phyloP scores from a whole-genome alignment of 2,888 invertebrate species.

The Drosophila mimetica region DNA sequence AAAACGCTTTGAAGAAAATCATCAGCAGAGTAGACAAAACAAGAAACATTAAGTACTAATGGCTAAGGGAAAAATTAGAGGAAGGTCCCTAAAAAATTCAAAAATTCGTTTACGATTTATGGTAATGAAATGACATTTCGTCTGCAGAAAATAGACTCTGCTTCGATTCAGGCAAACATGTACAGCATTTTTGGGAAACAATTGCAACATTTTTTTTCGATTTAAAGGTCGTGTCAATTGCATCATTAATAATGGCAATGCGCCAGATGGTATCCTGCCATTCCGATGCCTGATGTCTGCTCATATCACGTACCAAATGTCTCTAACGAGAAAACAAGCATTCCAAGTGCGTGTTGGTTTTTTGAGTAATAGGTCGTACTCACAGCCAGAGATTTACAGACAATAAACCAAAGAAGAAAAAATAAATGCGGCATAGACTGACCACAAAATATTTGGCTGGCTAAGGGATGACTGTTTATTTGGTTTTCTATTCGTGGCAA shows the following conservation, averaged over 20 bases:
- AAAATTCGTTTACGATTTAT: background rate
- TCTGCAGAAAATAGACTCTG: background rate
- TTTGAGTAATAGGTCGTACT: slow-evolving; percentile 40
- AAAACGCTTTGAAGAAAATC: background rate
- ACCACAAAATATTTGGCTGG: background rate
- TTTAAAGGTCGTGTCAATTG: slow-evolving; percentile 39
- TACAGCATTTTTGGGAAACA: background rate
- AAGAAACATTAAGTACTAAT: slow-evolving; percentile 10
- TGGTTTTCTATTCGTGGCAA: slow-evolving; percentile 8
- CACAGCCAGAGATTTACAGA: slow-evolving; percentile 37
- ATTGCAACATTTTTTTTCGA: background rate
- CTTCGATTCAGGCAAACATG: background rate
- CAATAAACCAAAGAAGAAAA: slow-evolving; percentile 22
- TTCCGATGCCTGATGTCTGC: slow-evolving; percentile 19
- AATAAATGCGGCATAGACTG: background rate
- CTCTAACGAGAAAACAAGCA: slow-evolving; percentile 19
- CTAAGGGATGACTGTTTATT: background rate
- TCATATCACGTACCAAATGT: slow-evolving; percentile 16
- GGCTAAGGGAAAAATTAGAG: background rate
- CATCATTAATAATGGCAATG: slow-evolving; percentile 50
- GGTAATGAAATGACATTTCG: background rate
- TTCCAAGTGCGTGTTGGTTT: slow-evolving; percentile 3
- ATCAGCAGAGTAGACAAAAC: background rate
- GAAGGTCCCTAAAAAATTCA: background rate
- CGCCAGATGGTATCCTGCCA: slow-evolving; percentile 23